Evolutionary conservation across 2,113 vertebrate genomes (phyloP).

Genomic region (Centropus bengalensis): DNA sequence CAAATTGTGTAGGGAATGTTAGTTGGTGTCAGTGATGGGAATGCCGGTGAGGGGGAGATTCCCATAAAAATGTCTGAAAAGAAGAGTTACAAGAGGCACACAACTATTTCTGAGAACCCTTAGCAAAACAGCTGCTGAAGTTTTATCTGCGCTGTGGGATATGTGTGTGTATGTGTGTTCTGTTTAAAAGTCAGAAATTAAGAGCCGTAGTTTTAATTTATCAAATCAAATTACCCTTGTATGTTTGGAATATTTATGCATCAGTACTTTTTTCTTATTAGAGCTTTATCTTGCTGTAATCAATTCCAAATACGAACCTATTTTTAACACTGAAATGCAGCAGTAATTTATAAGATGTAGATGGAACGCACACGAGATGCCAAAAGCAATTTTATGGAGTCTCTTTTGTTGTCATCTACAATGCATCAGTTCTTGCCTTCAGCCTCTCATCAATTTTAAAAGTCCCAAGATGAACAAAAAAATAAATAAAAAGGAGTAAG

Average conservation of each 20-base stretch:
- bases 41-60: background rate
- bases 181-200: constrained; percentile 36
- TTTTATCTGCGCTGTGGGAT: background rate
- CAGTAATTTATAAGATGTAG: constrained; percentile 58
- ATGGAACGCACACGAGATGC: constrained; percentile 48
- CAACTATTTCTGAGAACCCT: constrained; percentile 23
- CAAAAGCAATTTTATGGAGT: constrained; percentile 63
- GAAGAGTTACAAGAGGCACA: background rate
- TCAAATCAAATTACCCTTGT: constrained; percentile 38
- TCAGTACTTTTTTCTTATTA: background rate
- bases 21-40: background rate
- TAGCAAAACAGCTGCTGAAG: constrained; percentile 3
- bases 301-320: constrained; percentile 66
- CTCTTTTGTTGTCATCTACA: constrained; percentile 67
- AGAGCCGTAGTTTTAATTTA: constrained; percentile 33
- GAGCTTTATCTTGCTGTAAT: constrained; percentile 63
- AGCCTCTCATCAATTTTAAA: constrained; percentile 59
- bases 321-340: constrained; percentile 46
- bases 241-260: constrained; percentile 39
- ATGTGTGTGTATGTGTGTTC: background rate
- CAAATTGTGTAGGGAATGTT: background rate
- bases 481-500: background rate
- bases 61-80: constrained; percentile 5
- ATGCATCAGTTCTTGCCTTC: constrained; percentile 52
- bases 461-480: background rate